Evolutionary conservation across 2,113 vertebrate genomes (phyloP).

Genomic region (Symphodus melops): DNA sequence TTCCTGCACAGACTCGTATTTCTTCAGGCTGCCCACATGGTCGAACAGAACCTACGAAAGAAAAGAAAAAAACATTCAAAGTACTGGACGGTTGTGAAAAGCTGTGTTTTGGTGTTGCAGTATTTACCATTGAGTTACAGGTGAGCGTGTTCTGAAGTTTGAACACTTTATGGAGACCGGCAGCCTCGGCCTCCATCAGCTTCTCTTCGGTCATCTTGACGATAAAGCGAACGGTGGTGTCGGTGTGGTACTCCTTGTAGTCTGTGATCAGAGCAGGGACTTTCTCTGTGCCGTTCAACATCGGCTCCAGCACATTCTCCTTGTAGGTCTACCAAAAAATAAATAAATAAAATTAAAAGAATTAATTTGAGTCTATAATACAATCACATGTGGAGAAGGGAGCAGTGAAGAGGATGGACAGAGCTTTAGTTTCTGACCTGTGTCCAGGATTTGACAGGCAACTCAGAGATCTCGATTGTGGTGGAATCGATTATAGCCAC

Average conservation of each 20-base stretch:
- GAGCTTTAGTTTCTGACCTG: slow-evolving; percentile 82
- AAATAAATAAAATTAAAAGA: neutral
- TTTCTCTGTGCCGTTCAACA: slow-evolving; percentile 96
- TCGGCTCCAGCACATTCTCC: slow-evolving; percentile 94
- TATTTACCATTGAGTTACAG: slow-evolving; percentile 94
- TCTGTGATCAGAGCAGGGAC: slow-evolving; percentile 92
- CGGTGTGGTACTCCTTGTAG: slow-evolving; percentile 97
- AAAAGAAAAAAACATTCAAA: neutral
- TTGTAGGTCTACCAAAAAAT: slow-evolving; percentile 87
- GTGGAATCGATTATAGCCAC: slow-evolving; percentile 93
- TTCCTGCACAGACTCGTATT: slow-evolving; percentile 90
- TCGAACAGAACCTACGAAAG: slow-evolving; percentile 93
- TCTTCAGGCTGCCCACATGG: slow-evolving; percentile 94
- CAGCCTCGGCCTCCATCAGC: slow-evolving; percentile 87
- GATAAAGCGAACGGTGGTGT: slow-evolving; percentile 93
- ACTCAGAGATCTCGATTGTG: slow-evolving; percentile 98
- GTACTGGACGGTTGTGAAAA: neutral
- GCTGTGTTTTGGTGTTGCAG: no score
- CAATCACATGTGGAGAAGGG: no score
- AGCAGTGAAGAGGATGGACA: no score
- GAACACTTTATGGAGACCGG: slow-evolving; percentile 96
- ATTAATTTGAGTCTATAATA: no score
- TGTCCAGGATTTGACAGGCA: slow-evolving; percentile 95
- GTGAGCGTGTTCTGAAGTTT: slow-evolving; percentile 93
- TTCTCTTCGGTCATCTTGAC: slow-evolving; percentile 93